A percentile compares a stretch with the other conserved stretches of the same genome.
Evolutionary conservation across 2,797 vertebrate genomes (phyloP).

Genomic region (Pipistrellus pygmaeus): DNA sequence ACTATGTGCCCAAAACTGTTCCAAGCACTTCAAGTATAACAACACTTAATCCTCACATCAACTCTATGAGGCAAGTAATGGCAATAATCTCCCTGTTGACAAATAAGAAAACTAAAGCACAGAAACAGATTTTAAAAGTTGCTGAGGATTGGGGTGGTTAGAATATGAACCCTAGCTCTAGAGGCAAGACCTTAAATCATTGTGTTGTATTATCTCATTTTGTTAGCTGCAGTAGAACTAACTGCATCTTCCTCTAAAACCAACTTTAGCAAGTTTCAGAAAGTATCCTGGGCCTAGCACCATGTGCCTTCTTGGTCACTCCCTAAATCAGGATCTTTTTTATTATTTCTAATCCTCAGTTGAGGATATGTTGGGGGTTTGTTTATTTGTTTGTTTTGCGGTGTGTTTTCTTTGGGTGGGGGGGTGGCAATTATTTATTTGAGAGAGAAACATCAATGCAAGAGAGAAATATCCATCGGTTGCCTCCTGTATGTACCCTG

Average conservation of each 20-base stretch:
- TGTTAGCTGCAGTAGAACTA: background rate
- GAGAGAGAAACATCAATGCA: background rate
- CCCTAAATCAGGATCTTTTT: background rate
- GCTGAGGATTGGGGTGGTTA: background rate
- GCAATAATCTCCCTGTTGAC: background rate
- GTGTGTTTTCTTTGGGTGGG: no score
- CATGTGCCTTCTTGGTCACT: background rate
- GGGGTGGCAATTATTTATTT: background rate
- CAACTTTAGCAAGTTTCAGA: background rate
- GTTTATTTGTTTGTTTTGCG: no score
- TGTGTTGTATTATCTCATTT: background rate
- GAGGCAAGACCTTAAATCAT: background rate
- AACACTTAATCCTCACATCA: background rate
- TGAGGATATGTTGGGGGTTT: background rate
- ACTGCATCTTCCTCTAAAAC: background rate
- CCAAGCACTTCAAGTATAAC: background rate
- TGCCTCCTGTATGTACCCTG: background rate
- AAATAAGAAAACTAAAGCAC: background rate
- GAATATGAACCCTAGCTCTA: background rate
- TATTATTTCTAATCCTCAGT: background rate
- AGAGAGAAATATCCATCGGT: background rate
- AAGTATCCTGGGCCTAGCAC: background rate
- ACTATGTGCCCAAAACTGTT: background rate
- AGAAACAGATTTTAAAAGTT: background rate
- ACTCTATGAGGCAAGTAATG: background rate